phyloP scores from a whole-genome alignment of 2,113 vertebrate species.

The Catharus bicknelli region DNA sequence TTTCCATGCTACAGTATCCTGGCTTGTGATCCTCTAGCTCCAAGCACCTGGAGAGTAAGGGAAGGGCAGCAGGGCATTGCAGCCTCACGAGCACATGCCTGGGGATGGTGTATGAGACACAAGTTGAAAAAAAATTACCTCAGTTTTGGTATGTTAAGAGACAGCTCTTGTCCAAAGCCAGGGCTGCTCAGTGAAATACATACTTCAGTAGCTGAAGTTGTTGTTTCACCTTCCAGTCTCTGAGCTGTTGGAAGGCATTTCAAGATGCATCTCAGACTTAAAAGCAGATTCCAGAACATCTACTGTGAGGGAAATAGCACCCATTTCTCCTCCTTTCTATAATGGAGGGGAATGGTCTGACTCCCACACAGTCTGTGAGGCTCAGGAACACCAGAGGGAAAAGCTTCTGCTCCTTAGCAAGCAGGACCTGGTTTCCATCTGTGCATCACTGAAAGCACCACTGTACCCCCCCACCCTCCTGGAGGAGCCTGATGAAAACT shows the following conservation, averaged over 20 bases:
- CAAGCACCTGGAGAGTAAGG: rapidly evolving
- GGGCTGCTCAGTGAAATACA: not conserved
- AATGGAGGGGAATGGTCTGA: too few species aligned
- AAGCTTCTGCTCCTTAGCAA: not conserved
- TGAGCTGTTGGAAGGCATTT: not conserved
- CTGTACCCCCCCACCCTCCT: rapidly evolving
- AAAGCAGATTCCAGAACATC: not conserved
- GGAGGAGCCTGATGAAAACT: too few species aligned
- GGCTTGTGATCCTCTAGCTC: rapidly evolving
- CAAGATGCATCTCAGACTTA: not conserved
- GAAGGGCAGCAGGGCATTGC: not conserved
- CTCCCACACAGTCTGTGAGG: rapidly evolving
- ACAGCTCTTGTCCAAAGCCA: not conserved
- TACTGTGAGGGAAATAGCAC: rapidly evolving
- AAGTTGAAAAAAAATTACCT: not conserved
- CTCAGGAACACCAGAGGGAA: rapidly evolving
- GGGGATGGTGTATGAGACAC: rapidly evolving
- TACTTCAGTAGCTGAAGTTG: too few species aligned
- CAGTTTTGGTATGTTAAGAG: not conserved
- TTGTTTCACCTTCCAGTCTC: not conserved
- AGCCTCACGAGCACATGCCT: rapidly evolving
- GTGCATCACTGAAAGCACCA: too few species aligned
- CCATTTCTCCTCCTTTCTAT: rapidly evolving
- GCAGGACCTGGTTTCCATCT: not conserved
- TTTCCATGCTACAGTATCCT: not conserved